phyloP scores from a whole-genome alignment of 2,888 invertebrate genomes.

The Spisula subtruncata region DNA sequence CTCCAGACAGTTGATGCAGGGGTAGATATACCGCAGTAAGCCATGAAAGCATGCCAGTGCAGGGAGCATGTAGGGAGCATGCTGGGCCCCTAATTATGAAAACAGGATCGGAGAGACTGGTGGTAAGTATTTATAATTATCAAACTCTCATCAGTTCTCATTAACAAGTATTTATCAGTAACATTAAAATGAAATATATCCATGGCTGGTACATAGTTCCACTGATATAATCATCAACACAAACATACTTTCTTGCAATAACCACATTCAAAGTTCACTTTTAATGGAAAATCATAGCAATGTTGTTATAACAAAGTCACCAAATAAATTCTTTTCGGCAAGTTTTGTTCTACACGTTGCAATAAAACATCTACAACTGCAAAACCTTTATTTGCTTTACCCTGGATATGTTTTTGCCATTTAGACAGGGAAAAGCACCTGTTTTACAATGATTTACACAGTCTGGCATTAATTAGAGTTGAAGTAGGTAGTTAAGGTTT shows the following conservation, averaged over 20 bases:
- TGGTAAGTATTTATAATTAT: constrained; percentile 34
- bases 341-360: neutral
- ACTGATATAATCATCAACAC: neutral
- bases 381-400: constrained; percentile 7
- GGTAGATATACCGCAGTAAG: neutral
- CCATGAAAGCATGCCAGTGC: constrained; percentile 43
- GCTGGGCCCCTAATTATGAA: constrained; percentile 45
- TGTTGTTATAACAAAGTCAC: neutral
- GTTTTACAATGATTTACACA: constrained; percentile 48
- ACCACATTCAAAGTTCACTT: neutral
- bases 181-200: constrained; percentile 26
- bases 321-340: neutral
- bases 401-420: constrained; percentile 28
- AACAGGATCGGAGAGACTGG: constrained; percentile 29
- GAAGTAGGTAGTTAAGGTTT: constrained; percentile 36
- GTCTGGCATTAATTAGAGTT: constrained; percentile 52
- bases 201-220: neutral
- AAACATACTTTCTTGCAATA: constrained; percentile 22
- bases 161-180: constrained; percentile 22
- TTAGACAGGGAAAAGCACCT: constrained; percentile 44
- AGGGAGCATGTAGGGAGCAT: constrained; percentile 11
- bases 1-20: neutral
- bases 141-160: constrained; percentile 35
- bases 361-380: neutral
- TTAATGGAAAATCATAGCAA: constrained; percentile 20